Conservation (phyloP, 1,140 invertebrate genomes). For the Cyclina sinensis region DNA sequence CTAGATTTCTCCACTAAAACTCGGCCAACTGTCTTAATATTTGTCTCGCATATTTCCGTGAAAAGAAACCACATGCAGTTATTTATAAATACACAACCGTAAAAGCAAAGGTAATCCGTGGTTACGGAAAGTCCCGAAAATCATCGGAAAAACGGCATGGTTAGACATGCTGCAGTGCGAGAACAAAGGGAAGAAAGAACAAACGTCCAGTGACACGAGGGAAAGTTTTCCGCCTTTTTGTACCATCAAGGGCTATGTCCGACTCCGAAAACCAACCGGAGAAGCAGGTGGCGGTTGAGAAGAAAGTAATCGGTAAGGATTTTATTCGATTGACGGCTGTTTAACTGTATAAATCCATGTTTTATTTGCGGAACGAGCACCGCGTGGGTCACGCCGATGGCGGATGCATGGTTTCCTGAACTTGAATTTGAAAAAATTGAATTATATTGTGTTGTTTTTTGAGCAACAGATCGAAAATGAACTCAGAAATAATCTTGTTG, state of each 20-base stretch:
- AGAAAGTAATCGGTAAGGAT: conserved; percentile 81
- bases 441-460: no score
- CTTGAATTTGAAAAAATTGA: no score
- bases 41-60: conserved; percentile 46
- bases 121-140: not conserved
- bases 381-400: conserved; percentile 26
- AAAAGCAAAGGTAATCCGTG: not conserved
- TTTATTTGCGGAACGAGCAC: not conserved
- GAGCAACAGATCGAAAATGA: no score
- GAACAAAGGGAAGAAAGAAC: conserved; percentile 71
- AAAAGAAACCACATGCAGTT: not conserved
- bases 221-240: conserved; percentile 59
- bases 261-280: conserved; percentile 76
- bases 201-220: conserved; percentile 58
- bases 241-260: conserved; percentile 75
- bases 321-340: not conserved
- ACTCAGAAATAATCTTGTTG: no score
- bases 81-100: not conserved
- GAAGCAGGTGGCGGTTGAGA: conserved; percentile 68
- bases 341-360: not conserved
- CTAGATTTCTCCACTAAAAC: conserved; percentile 1
- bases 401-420: not conserved
- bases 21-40: not conserved
- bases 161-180: conserved; percentile 66
- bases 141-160: conserved; percentile 56